These are phyloP conservation scores for Hylyphantes graminicola DNA, from an alignment of 1,140 invertebrate species.

Conservation along the genomic window DNA sequence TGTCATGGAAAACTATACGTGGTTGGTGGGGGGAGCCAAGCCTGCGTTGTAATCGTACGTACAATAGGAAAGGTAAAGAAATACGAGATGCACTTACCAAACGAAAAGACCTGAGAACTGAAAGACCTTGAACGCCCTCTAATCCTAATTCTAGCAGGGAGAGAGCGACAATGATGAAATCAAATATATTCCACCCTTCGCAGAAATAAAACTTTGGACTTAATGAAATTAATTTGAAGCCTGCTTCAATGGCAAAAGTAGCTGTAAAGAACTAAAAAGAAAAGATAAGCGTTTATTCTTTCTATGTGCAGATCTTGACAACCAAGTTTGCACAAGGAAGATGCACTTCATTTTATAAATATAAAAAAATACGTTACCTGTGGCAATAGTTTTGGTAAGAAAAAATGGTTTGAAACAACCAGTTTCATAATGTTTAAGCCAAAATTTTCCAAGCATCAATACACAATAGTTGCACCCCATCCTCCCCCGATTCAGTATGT, in stretches of 20 bases:
- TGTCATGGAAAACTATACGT: no score
- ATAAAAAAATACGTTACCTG: neutral
- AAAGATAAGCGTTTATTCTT: constrained; percentile 57
- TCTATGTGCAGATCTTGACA: constrained; percentile 18
- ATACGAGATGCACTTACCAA: constrained; percentile 79
- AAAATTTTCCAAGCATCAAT: no score
- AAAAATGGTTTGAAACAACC: no score
- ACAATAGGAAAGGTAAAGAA: neutral
- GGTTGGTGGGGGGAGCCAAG: no score
- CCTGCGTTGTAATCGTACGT: no score
- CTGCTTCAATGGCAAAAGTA: constrained; percentile 96
- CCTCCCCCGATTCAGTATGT: no score
- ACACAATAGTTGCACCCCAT: no score
- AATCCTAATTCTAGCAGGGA: constrained; percentile 92
- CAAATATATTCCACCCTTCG: constrained; percentile 99
- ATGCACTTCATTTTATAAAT: neutral
- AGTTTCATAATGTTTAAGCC: no score
- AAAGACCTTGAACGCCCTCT: constrained; percentile 91
- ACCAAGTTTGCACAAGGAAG: neutral
- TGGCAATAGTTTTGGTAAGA: neutral
- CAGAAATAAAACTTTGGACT: constrained; percentile 97
- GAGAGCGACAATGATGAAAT: constrained; percentile 96
- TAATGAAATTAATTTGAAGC: constrained; percentile 94
- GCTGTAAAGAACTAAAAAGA: constrained; percentile 91
- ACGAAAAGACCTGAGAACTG: constrained; percentile 97